Percentiles rank a stretch among this genome's conserved stretches.
Evolutionary conservation across 2,797 vertebrate species (phyloP).

Genomic region (Mus spretus): DNA sequence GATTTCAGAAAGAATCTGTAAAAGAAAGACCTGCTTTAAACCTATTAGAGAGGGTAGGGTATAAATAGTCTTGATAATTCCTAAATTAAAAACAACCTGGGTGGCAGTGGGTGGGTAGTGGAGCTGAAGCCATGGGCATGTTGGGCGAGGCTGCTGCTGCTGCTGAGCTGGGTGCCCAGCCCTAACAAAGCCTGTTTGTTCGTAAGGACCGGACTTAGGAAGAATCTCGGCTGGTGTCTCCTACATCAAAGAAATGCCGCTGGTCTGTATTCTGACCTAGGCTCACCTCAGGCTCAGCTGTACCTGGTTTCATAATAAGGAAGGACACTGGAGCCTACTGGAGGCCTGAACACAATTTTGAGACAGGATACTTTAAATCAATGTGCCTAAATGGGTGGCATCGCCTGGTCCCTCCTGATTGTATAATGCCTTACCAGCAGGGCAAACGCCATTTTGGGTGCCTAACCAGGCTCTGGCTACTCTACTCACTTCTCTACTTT

Average conservation of each 20-base stretch:
- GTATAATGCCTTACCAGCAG: not conserved
- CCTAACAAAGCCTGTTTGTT: not conserved
- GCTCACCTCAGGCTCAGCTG: slow-evolving; percentile 22
- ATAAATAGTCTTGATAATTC: not conserved
- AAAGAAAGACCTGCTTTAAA: not conserved
- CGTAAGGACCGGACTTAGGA: not conserved
- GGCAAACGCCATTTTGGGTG: not conserved
- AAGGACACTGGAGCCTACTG: not conserved
- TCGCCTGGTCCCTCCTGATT: not conserved
- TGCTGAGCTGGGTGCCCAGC: not conserved
- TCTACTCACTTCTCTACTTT: not conserved
- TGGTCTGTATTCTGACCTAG: not conserved
- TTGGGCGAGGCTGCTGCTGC: not conserved
- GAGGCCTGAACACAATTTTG: slow-evolving; percentile 71
- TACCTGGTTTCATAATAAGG: not conserved
- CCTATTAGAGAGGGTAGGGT: not conserved
- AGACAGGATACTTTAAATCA: slow-evolving; percentile 64
- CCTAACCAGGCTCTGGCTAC: not conserved
- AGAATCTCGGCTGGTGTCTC: slow-evolving; percentile 16
- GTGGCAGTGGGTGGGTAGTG: not conserved
- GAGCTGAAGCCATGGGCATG: not conserved
- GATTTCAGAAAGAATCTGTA: not conserved
- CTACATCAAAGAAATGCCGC: not conserved
- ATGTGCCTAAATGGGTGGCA: slow-evolving; percentile 10
- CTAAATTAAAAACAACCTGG: not conserved